Base-by-base conservation (phyloP, 2,888 invertebrate genomes). In the Apamea sordens region DNA sequence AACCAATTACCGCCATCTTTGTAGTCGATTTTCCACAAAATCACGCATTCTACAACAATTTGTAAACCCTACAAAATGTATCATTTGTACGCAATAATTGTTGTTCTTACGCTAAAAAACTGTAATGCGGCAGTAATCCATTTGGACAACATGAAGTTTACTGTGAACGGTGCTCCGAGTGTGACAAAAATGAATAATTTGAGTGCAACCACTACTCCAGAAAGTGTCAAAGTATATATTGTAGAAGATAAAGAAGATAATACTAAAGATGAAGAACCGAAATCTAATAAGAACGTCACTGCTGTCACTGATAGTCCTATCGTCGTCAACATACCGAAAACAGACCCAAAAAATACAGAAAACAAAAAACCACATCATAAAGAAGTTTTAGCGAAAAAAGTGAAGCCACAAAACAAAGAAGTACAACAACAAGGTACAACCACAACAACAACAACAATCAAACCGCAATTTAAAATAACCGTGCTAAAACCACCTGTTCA, bases 31-130 rank as follows among this genome's bases (percentile, higher is more conserved):
- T 79, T 75, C 63, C 69, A 80, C 79, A 75, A 56, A 77, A 73
- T 70, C 70, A 53, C 6, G 36, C 76, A 80, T 78, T 77, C 73
- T 0, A 74, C 65, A 77, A 79, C 56, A 74, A 79, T 65, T 80
- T 68, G 36, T 65, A 67, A 73, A 71, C 36, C 28, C n/a, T 50
- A 41, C 80, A 82, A 73, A 77, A 89, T 90, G 89, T 82, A 74
- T 36, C 28, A 41, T 61, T 74, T 83, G 28, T 72, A 70, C 15
- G 73, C 68, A 3, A 24, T 84, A 47, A 65, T 67, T 73, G 6
- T 81, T 64, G 11, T 32, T 73, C 21, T 86, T 53, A 41, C 77
- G 67, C 63, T 83, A 0, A 71, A 73, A 70, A 76, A 32, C 56
- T 69, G 70, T 74, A 24, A 44, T 69, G 28, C 77, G 5, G 80